Evolutionary conservation across 2,888 invertebrate species (phyloP), one percentile per base, ranked within the genome.

Genomic region (Scaptomyza tumidula): DNA sequence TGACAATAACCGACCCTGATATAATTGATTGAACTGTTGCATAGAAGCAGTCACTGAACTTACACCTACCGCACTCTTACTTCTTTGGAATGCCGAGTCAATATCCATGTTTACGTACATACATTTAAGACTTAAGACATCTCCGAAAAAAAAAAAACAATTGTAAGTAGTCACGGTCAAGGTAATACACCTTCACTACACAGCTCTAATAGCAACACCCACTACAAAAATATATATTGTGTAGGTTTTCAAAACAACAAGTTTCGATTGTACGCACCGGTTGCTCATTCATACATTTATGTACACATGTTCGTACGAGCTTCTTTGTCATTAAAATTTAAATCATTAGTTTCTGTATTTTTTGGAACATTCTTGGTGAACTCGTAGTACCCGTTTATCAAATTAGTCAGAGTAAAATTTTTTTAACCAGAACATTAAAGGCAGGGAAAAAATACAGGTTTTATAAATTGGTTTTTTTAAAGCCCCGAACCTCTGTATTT

Each of bases 131-230:
- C 39, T 9, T 14, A 6, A 48, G 7, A 31, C 31, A 37, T 10
- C 24, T 24, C 19, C 35, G 14, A 33, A 24, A 29, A 41, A 41
- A 49, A 37, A 13, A 6, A 37, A 39, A 14, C 39, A n/a, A 16
- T 55, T 31, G 46, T n/a, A 66, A 57, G 50, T 58, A 58, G 57
- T 66, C 74, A 77, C 66, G 78, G 74, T 74, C 74, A 74, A 74
- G 78, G 77, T 45, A 72, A 63, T 48, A 50, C 13, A 55, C 31
- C 53, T 55, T 44, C 35, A 35, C 7, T n/a, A 66, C 54, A 11
- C 19, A 48, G 24, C 49, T 29, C 9, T n/a, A 29, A 24, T 35
- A 31, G 45, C 45, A 29, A 46, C 60, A 43, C 54, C 71, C 59
- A 71, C 60, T 35, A 19, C 24, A 43, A 50, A 13, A 9, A 14